Evolutionary conservation across 2,113 vertebrate genomes (phyloP).

Genomic region (Hippocampus comes): DNA sequence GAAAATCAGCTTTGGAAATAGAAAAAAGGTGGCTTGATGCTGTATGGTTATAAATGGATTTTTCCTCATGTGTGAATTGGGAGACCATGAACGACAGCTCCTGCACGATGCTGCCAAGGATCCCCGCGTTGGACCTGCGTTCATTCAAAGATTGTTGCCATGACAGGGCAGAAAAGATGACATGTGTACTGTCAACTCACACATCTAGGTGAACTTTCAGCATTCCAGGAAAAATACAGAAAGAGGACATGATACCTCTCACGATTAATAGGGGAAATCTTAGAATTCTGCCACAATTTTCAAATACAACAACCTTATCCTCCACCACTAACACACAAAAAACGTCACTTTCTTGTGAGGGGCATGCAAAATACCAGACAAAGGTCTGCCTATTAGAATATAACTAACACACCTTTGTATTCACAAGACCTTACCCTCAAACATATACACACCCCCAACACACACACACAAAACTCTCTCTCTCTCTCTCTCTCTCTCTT

Average conservation of each 20-base stretch:
- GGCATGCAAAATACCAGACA: background rate
- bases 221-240: background rate
- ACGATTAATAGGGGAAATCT: background rate
- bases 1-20: background rate
- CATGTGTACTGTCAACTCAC: background rate
- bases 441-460: conserved; percentile 46
- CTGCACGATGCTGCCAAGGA: background rate
- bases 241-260: background rate
- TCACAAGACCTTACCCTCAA: conserved; percentile 35
- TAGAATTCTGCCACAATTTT: background rate
- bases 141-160: background rate
- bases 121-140: background rate
- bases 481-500: too few species aligned
- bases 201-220: background rate
- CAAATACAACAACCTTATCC: background rate
- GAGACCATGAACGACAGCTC: background rate
- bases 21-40: background rate
- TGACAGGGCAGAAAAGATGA: background rate
- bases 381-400: conserved; percentile 5
- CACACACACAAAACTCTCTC: background rate
- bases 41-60: background rate
- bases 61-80: background rate
- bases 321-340: background rate
- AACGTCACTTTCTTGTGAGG: background rate
- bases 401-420: conserved; percentile 39